Conservation (phyloP, 2,888 invertebrate species). For the Tinea trinotella region DNA sequence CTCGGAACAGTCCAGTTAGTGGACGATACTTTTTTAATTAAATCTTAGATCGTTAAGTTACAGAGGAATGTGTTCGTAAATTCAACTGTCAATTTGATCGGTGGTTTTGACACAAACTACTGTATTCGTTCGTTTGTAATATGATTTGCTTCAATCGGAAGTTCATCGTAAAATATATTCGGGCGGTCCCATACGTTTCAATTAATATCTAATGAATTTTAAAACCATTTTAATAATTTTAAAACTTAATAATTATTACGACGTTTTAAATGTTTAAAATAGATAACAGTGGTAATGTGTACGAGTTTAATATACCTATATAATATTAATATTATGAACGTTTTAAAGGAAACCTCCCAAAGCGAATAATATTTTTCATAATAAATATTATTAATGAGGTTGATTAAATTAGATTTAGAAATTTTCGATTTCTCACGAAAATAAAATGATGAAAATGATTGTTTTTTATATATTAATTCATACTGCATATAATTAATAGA, state of each 20-base stretch:
- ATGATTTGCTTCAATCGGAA: constrained; percentile 11
- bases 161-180: not conserved
- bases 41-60: constrained; percentile 49
- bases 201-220: constrained; percentile 1
- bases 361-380: not conserved
- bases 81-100: constrained; percentile 35
- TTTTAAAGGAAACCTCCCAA: not conserved
- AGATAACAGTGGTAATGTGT: not conserved
- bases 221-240: not conserved
- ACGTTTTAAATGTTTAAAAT: not conserved
- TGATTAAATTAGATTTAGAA: not conserved
- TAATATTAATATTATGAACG: not conserved
- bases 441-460: too few relatives aligned
- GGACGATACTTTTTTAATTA: constrained; percentile 57
- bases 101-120: constrained; percentile 28
- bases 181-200: not conserved
- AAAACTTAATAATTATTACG: not conserved
- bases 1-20: constrained; percentile 42
- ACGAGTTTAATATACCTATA: not conserved
- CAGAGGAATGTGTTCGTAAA: constrained; percentile 35
- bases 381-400: not conserved
- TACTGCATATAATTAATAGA: too few relatives aligned
- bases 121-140: constrained; percentile 19
- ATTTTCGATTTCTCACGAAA: not conserved
- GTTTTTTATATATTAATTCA: too few relatives aligned